Evolutionary conservation across 2,797 vertebrate genomes (phyloP).

Genomic region (Acomys russatus): DNA sequence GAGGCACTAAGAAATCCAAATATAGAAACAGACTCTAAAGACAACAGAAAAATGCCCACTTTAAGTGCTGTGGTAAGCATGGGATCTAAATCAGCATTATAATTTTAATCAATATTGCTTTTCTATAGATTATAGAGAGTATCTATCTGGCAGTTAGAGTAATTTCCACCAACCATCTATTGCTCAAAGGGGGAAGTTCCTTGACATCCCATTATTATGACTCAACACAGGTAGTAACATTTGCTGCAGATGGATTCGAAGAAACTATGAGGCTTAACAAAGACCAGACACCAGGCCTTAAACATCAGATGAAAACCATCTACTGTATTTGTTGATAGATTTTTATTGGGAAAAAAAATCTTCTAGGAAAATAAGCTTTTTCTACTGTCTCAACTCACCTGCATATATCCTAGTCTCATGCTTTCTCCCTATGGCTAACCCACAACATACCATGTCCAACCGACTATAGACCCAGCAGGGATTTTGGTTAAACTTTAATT

Average conservation of each 20-base stretch:
- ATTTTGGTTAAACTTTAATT: background rate
- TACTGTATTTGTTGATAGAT: background rate
- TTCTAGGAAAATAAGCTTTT: constrained; percentile 43
- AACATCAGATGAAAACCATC: background rate
- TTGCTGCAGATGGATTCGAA: background rate
- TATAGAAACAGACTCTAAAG: background rate
- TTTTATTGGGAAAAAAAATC: background rate
- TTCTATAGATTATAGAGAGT: background rate
- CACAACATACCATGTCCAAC: background rate
- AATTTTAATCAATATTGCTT: background rate
- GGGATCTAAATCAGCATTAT: background rate
- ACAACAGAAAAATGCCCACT: constrained; percentile 26
- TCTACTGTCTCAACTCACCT: background rate
- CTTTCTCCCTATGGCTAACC: background rate
- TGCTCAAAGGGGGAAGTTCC: background rate
- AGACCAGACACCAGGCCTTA: background rate
- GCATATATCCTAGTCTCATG: background rate
- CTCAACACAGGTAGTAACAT: background rate
- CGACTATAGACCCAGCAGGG: background rate
- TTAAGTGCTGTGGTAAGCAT: background rate
- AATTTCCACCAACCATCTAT: background rate
- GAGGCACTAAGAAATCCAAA: background rate
- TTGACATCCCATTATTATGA: background rate
- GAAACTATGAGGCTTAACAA: background rate
- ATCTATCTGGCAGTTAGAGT: background rate